Evolutionary conservation across 2,113 vertebrate genomes (phyloP), one percentile per base, ranked within the genome.

Genomic region (Dicrurus megarhynchus): DNA sequence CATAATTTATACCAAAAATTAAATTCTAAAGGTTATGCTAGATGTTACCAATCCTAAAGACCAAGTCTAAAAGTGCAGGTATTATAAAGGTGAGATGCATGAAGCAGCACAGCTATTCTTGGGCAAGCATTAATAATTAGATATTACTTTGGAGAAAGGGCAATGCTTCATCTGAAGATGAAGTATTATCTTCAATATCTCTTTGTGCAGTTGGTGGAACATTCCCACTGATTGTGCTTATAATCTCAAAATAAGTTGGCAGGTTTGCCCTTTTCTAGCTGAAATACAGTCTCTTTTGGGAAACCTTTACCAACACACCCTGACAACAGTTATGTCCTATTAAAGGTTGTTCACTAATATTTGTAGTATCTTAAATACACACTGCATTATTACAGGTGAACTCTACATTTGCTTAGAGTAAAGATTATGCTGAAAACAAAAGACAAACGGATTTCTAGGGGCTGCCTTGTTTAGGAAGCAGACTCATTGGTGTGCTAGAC

Each of bases 251-350:
- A 94, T 89, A 97, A 95, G 87, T 89, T 98, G 97, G 95, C 73
- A 61, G 95, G 50, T 97, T 93, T 98, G 97, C 97, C 97, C 97
- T 98, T 98, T 98, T 96, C 96, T 93, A 92, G 73, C 61, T 97
- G 97, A 98, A 97, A 96, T 96, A 96, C 21, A 95, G 93, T 83
- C 84, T 97, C 96, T 95, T 95, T 90, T 90, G 94, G 96, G 93
- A 97, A 97, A 94, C 82, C 64, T 95, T 87, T 97, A 80, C 94
- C 89, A 96, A 95, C 57, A 90, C 64, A 96, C 78, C 96, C 50
- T 94, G 79, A 97, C 87, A 97, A 95, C 85, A 81, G 94, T 95
- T 98, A 95, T 95, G 64, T 96, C 87, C 97, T 94, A 93, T 96
- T 97, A 98, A 98, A 98, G 95, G 90, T 92, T 97, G 93, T 86